These are phyloP conservation scores for Lucilia sericata DNA, from an alignment of 1,140 invertebrate genomes.

Conservation along the genomic window DNA sequence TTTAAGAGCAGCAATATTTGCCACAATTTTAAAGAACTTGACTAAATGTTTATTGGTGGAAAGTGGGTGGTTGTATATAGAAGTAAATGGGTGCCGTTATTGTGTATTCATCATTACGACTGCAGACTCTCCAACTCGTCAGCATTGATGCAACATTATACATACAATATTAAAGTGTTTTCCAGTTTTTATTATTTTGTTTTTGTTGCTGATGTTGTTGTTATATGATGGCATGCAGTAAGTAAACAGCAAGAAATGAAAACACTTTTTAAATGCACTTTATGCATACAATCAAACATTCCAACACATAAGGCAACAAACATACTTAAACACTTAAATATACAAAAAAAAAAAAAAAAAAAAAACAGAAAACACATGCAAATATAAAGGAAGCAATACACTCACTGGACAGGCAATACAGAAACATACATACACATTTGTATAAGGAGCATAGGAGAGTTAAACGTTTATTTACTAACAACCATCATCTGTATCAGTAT, in stretches of 20 bases:
- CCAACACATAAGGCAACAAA: background rate
- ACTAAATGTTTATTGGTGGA: background rate
- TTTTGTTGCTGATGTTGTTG: background rate
- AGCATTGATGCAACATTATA: background rate
- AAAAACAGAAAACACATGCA: background rate
- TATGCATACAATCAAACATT: background rate
- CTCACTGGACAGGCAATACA: background rate
- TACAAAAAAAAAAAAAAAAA: background rate
- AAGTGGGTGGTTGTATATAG: background rate
- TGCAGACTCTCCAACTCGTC: background rate
- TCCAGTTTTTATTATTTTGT: background rate
- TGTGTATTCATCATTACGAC: background rate
- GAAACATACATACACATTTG: background rate
- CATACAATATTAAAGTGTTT: conserved; percentile 10
- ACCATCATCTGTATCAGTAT: conserved; percentile 1
- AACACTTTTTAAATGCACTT: conserved; percentile 1
- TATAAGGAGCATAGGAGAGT: background rate
- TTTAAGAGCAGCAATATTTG: background rate
- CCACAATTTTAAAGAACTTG: background rate
- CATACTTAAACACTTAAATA: background rate
- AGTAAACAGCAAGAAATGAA: background rate
- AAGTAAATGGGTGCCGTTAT: background rate
- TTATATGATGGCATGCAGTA: background rate
- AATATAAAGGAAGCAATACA: background rate
- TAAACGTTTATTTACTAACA: conserved; percentile 15